Evolutionary conservation across 2,113 vertebrate species (phyloP).

Genomic region (Ictalurus punctatus): DNA sequence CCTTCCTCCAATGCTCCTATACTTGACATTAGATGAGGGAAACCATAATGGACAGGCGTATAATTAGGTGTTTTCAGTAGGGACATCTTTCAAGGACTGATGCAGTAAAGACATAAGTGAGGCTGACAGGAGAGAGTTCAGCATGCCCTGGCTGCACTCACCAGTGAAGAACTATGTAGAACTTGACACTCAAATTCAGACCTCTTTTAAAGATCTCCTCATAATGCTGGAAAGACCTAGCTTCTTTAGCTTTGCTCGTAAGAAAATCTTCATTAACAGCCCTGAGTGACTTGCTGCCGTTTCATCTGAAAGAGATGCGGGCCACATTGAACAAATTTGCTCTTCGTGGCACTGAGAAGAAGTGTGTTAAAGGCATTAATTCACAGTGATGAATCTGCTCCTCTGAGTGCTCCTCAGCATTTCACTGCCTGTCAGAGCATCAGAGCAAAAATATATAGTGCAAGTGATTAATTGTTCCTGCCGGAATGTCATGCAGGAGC

Average conservation of each 20-base stretch:
- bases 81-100: slow-evolving; percentile 65
- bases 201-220: background rate
- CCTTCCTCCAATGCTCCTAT: slow-evolving; percentile 63
- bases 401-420: slow-evolving; percentile 56
- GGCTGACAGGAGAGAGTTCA: slow-evolving; percentile 49
- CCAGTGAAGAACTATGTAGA: background rate
- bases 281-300: background rate
- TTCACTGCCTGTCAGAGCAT: slow-evolving; percentile 55
- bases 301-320: background rate
- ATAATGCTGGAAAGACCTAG: background rate
- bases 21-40: slow-evolving; percentile 75
- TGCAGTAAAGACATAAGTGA: slow-evolving; percentile 39
- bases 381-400: slow-evolving; percentile 47
- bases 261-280: slow-evolving; percentile 7
- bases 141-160: slow-evolving; percentile 11
- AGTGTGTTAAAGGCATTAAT: slow-evolving; percentile 63
- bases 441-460: slow-evolving; percentile 62
- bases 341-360: slow-evolving; percentile 12
- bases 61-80: slow-evolving; percentile 69
- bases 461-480: slow-evolving; percentile 64
- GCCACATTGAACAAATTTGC: background rate
- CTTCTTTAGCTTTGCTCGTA: background rate
- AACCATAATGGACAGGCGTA: slow-evolving; percentile 65
- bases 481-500: slow-evolving; percentile 51
- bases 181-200: slow-evolving; percentile 11